Evolutionary conservation across 2,888 invertebrate genomes (phyloP).

Genomic region (Acrobasis consociella): DNA sequence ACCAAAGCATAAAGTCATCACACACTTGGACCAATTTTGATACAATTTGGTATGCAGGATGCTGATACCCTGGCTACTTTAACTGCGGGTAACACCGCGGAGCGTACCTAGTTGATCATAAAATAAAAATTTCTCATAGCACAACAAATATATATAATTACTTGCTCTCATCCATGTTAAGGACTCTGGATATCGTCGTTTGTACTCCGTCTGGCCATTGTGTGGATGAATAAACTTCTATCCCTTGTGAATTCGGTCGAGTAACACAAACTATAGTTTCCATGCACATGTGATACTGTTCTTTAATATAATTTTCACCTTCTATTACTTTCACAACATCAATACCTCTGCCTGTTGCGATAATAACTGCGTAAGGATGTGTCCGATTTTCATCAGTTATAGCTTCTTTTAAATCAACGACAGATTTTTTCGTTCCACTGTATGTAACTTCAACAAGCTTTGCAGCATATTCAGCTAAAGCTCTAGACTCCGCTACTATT

Average conservation of each 20-base stretch:
- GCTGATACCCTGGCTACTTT: too few relatives aligned
- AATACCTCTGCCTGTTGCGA: constrained; percentile 52
- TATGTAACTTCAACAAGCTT: constrained; percentile 81
- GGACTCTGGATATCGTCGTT: constrained; percentile 72
- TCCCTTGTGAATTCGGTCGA: constrained; percentile 86
- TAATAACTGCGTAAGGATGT: too few relatives aligned
- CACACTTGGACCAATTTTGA: too few relatives aligned
- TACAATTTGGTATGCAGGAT: too few relatives aligned
- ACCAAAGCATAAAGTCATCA: not conserved
- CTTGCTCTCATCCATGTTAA: constrained; percentile 83
- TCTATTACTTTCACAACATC: constrained; percentile 65
- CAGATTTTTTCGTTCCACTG: constrained; percentile 55
- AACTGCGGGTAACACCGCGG: too few relatives aligned
- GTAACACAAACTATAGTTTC: constrained; percentile 85
- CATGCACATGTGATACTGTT: constrained; percentile 89
- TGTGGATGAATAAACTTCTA: constrained; percentile 83
- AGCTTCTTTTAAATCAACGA: constrained; percentile 49
- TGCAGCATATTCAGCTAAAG: constrained; percentile 80
- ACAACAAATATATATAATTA: constrained; percentile 37
- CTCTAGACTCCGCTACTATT: constrained; percentile 82
- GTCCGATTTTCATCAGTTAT: constrained; percentile 36
- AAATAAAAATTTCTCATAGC: not conserved
- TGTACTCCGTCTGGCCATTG: constrained; percentile 85
- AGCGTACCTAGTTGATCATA: too few relatives aligned
- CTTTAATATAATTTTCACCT: constrained; percentile 77